Conservation (phyloP, 2,888 invertebrate genomes). For the Euproctis similis region DNA sequence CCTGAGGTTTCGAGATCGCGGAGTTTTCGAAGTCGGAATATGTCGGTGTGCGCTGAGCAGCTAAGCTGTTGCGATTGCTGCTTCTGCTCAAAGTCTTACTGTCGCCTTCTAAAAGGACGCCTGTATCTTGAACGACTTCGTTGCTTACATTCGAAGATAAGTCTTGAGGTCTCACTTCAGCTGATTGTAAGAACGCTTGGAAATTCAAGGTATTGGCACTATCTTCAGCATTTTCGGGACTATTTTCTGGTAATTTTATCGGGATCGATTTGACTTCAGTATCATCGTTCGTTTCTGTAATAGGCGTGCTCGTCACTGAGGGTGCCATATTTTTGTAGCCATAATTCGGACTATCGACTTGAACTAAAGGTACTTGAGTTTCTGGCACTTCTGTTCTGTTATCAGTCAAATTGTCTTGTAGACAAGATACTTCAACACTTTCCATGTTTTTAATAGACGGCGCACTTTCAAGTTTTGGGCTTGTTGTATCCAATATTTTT, state of each 20-base stretch:
- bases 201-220: slow-evolving; percentile 38
- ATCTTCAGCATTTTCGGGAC: slow-evolving; percentile 24
- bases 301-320: slow-evolving; percentile 58
- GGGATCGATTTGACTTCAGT: slow-evolving; percentile 33
- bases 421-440: slow-evolving; percentile 55
- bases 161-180: slow-evolving; percentile 51
- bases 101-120: slow-evolving; percentile 39
- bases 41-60: slow-evolving; percentile 36
- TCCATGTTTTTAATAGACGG: slow-evolving; percentile 53
- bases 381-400: slow-evolving; percentile 25
- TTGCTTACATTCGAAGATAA: slow-evolving; percentile 30
- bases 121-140: slow-evolving; percentile 31
- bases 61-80: slow-evolving; percentile 34
- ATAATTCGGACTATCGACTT: slow-evolving; percentile 38
- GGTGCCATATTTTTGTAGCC: slow-evolving; percentile 45
- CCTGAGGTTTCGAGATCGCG: slow-evolving; percentile 45
- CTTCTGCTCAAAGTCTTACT: slow-evolving; percentile 34
- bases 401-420: slow-evolving; percentile 41
- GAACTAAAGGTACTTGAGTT: slow-evolving; percentile 18
- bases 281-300: slow-evolving; percentile 25
- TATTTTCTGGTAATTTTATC: slow-evolving; percentile 32
- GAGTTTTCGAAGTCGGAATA: slow-evolving; percentile 55
- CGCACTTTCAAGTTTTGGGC: slow-evolving; percentile 36
- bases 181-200: slow-evolving; percentile 45
- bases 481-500: slow-evolving; percentile 23